phyloP scores from a whole-genome alignment of 2,113 vertebrate genomes.

The Pomatostomus ruficeps region DNA sequence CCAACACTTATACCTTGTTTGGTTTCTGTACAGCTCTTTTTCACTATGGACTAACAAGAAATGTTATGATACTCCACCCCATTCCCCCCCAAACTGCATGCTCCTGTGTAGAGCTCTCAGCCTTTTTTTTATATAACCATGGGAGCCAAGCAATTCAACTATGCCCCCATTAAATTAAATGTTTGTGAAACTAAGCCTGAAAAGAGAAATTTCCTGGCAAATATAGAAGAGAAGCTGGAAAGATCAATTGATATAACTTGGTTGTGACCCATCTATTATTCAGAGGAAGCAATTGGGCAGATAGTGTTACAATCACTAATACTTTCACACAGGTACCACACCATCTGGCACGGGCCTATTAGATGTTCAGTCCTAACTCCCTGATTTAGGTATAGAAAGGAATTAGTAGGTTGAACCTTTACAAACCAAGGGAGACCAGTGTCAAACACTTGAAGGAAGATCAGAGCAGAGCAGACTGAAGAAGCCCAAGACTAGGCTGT shows the following conservation, averaged over 20 bases:
- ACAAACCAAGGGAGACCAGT: background rate
- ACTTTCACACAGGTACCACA: background rate
- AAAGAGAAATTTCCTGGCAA: slow-evolving; percentile 37
- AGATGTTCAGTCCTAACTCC: background rate
- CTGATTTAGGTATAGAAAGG: background rate
- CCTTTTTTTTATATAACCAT: background rate
- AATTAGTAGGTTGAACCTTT: background rate
- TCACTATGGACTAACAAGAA: background rate
- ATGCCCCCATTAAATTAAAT: background rate
- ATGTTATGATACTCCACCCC: background rate
- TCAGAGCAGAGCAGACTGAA: background rate
- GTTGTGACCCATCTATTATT: slow-evolving; percentile 16
- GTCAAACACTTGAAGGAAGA: background rate
- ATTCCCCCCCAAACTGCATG: background rate
- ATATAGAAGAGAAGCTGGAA: background rate
- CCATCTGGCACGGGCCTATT: background rate
- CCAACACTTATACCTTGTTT: background rate
- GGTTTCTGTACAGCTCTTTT: background rate
- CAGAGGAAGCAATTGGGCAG: slow-evolving; percentile 12
- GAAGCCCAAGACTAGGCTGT: background rate
- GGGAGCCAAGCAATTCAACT: background rate
- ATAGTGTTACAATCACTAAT: slow-evolving; percentile 8
- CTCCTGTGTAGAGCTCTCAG: background rate
- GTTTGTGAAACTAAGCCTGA: background rate
- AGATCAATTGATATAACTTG: slow-evolving; percentile 60